Evolutionary conservation across 2,888 invertebrate genomes (phyloP).

Genomic region (Drosophila glabriapex): DNA sequence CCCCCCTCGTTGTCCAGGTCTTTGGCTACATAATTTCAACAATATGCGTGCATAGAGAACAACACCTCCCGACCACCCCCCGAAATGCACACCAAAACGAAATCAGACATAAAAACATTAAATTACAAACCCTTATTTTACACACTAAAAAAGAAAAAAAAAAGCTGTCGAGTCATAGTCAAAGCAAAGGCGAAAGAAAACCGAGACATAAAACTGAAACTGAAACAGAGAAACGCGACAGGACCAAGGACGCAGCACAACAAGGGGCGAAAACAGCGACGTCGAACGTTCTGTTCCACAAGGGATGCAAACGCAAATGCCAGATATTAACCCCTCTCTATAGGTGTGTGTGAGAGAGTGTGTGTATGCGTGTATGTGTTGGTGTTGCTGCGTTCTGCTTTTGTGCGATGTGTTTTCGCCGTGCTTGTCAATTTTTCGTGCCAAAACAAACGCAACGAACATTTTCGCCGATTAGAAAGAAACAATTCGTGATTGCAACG

Average conservation of each 20-base stretch:
- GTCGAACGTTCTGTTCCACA: constrained; percentile 51
- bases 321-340: constrained; percentile 75
- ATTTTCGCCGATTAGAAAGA: constrained; percentile 84
- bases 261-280: constrained; percentile 52
- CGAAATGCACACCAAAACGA: constrained; percentile 61
- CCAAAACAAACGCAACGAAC: constrained; percentile 83
- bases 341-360: constrained; percentile 29
- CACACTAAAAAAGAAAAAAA: constrained; percentile 60
- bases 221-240: constrained; percentile 63
- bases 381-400: constrained; percentile 49
- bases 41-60: constrained; percentile 78
- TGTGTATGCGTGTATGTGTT: constrained; percentile 33
- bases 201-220: constrained; percentile 72
- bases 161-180: constrained; percentile 42
- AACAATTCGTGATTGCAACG: constrained; percentile 81
- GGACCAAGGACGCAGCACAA: constrained; percentile 71
- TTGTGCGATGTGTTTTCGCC: constrained; percentile 70
- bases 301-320: constrained; percentile 78
- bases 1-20: constrained; percentile 19
- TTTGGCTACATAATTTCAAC: constrained; percentile 82
- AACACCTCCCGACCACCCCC: constrained; percentile 36
- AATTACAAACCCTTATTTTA: constrained; percentile 83
- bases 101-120: constrained; percentile 84
- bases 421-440: constrained; percentile 78
- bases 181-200: constrained; percentile 51